A percentile compares a stretch with the other conserved stretches of the same genome.
Conservation (phyloP, 92 coral and sea anemone species). For the Umimayanthus kanabou region DNA sequence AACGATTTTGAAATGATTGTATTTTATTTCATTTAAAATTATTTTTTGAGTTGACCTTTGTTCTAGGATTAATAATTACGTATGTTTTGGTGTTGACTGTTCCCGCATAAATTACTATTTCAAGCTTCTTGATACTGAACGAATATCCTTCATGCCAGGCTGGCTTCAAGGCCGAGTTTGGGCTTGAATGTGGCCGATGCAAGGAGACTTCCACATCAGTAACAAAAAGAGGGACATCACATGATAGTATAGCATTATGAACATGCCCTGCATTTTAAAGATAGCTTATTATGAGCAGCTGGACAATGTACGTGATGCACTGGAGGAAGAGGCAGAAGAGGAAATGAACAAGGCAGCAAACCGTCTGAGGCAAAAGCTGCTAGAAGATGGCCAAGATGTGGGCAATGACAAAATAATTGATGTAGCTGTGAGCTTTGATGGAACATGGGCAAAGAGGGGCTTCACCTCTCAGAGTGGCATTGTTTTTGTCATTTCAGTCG, state of each 20-base stretch:
- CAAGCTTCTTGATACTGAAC: constrained; percentile 4
- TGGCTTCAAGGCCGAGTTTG: neutral
- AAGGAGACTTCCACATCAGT: neutral
- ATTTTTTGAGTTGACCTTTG: neutral
- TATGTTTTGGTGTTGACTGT: no score
- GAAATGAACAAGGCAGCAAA: constrained; percentile 53
- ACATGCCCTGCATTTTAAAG: constrained; percentile 49
- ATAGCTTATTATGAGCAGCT: constrained; percentile 49
- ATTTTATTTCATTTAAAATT: no score
- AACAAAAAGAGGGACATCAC: constrained; percentile 20
- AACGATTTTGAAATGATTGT: no score
- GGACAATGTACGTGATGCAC: constrained; percentile 22
- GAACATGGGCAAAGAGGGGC: neutral
- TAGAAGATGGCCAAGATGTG: constrained; percentile 19
- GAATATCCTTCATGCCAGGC: constrained; percentile 3
- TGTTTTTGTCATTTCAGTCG: no score
- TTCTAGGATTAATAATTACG: no score
- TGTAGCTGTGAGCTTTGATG: constrained; percentile 5
- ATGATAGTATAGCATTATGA: constrained; percentile 42
- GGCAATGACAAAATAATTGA: constrained; percentile 24
- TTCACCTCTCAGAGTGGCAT: constrained; percentile 28
- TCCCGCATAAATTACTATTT: neutral
- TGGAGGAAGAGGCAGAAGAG: constrained; percentile 55
- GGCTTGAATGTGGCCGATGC: neutral
- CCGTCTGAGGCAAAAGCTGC: constrained; percentile 19